Percentiles rank a stretch among this genome's conserved stretches.
phyloP scores from a whole-genome alignment of 1,140 invertebrate genomes.

The Philotrypesis tridentata region DNA sequence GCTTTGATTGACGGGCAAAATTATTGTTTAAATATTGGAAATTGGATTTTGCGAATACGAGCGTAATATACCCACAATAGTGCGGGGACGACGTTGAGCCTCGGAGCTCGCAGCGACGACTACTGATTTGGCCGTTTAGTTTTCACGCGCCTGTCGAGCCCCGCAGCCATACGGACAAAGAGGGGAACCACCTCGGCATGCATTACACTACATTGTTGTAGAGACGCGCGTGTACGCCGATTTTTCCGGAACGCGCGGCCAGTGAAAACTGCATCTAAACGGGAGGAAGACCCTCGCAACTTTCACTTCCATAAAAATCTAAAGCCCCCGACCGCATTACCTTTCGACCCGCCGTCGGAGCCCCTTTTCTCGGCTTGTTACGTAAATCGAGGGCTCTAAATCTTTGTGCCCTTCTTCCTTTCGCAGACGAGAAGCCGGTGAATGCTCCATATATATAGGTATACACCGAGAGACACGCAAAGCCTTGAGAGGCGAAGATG shows the following conservation, averaged over 20 bases:
- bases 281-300: constrained; percentile 65
- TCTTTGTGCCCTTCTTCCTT: constrained; percentile 53
- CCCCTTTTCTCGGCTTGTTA: constrained; percentile 56
- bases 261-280: constrained; percentile 61
- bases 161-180: constrained; percentile 12
- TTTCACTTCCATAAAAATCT: constrained; percentile 73
- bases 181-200: constrained; percentile 64
- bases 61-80: no score
- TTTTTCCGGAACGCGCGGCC: constrained; percentile 63
- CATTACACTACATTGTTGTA: no score
- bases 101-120: background rate
- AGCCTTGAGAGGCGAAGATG: background rate
- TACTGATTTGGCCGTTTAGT: constrained; percentile 43
- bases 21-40: no score
- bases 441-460: background rate
- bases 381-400: constrained; percentile 69
- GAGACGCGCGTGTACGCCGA: constrained; percentile 46
- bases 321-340: constrained; percentile 57
- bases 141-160: constrained; percentile 35
- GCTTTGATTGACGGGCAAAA: no score
- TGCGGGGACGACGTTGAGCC: background rate
- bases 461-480: background rate
- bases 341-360: background rate
- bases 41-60: no score
- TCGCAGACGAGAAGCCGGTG: constrained; percentile 33